Base-by-base conservation (phyloP, 2,113 vertebrate species). In the Stigmatopora argus region DNA sequence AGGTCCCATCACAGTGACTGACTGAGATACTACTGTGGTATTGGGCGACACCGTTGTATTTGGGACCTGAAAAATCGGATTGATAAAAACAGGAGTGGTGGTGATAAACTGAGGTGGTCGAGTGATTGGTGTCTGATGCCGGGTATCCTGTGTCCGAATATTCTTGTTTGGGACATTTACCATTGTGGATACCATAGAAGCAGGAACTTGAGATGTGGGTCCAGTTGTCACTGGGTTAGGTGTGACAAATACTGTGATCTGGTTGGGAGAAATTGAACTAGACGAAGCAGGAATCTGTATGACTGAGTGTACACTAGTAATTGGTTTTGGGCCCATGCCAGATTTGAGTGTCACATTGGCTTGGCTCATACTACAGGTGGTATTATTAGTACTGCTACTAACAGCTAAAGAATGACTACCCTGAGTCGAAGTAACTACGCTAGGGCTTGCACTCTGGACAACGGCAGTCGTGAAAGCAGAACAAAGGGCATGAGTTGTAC, bases 211-310 rank as follows among this genome's bases (percentile, higher is more conserved):
- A 69, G 92, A 76, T 44, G 92, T 88, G 26, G 94, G 89, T 48
- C 90, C 91, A 67, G 94, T 90, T 66, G 94, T 92, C 51, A 97
- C 94, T 12, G 95, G 90, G 78, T 95, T 98, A 52, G 96, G 95
- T 47, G 95, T 95, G 48, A 99, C 95, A 79, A 96, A 98, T 55
- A 99, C 95, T 64, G 96, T 97, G 82, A 99, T 97, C 72, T 96
- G 95, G 78, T 89, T 97, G 73, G 93, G 89, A 35, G 94, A 87
- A 79, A 94, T 88, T 35, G 92, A 85, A 49, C 90, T 91, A 46
- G 94, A 93, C 51, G 91, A 93, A 65, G 91, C 89, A 66, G 95
- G 91, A 70, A 94, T 93, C 64, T 94, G 93, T 74, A 95, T 87
- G 34, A 93, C 90, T 4, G 93, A 87, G 78, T 94, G 87, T 76